These are phyloP conservation scores for Eupithecia pulchellata DNA, from an alignment of 2,888 invertebrate species.

Conservation along the genomic window DNA sequence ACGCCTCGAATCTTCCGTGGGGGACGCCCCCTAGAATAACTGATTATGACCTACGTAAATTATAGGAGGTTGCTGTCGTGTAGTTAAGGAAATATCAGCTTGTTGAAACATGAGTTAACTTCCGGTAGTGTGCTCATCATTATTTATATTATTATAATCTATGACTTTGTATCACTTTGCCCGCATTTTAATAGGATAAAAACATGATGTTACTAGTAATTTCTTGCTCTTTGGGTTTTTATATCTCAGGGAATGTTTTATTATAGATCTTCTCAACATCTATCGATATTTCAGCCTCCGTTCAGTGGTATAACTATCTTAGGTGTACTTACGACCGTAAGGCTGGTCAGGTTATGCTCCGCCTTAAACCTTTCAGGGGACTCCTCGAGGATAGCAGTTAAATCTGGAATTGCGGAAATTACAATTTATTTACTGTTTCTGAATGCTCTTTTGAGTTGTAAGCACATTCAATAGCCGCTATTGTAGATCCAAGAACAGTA, in stretches of 20 bases:
- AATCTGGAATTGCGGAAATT: constrained; percentile 53
- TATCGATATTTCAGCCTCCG: neutral
- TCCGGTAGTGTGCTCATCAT: too few relatives aligned
- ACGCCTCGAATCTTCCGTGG: too few relatives aligned
- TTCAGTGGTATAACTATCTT: neutral
- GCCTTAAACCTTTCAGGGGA: constrained; percentile 67
- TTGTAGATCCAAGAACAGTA: neutral
- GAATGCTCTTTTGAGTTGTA: neutral
- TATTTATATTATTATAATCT: too few relatives aligned
- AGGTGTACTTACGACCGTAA: constrained; percentile 66
- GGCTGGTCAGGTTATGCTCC: constrained; percentile 64
- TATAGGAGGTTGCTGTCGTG: too few relatives aligned
- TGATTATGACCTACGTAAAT: too few relatives aligned
- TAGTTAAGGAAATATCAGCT: too few relatives aligned
- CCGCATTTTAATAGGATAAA: too few relatives aligned
- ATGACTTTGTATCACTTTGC: too few relatives aligned
- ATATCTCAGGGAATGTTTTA: neutral
- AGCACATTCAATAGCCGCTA: neutral
- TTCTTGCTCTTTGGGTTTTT: neutral
- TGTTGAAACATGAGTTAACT: too few relatives aligned
- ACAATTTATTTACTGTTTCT: neutral
- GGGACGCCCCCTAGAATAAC: too few relatives aligned
- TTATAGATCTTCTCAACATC: neutral
- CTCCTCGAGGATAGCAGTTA: constrained; percentile 64
- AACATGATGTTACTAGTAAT: neutral